These are phyloP conservation scores for Chromis chromis DNA, from an alignment of 2,797 vertebrate species.

Conservation along the genomic window DNA sequence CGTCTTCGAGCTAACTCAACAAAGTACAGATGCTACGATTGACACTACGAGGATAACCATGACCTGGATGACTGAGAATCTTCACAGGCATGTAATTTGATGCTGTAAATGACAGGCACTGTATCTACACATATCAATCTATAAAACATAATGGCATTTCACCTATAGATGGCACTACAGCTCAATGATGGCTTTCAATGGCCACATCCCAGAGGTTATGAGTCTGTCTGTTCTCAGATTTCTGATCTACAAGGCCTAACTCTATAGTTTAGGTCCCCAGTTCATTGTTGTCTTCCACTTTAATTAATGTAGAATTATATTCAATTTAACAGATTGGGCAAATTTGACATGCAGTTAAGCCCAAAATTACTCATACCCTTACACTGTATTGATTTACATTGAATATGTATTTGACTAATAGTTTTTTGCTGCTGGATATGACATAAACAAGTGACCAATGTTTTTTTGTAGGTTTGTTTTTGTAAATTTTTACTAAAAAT, in stretches of 20 bases:
- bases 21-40: too few relatives aligned
- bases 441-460: too few relatives aligned
- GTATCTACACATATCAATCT: not conserved
- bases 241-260: not conserved
- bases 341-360: not conserved
- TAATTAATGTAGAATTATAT: not conserved
- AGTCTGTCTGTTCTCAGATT: too few relatives aligned
- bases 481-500: too few relatives aligned
- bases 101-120: not conserved
- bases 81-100: too few relatives aligned
- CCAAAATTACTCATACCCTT: not conserved
- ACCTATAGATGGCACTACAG: conserved; percentile 34
- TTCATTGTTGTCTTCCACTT: not conserved
- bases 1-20: too few relatives aligned
- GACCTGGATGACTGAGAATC: too few relatives aligned
- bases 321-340: not conserved
- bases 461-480: too few relatives aligned
- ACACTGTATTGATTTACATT: too few relatives aligned
- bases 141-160: not conserved
- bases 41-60: too few relatives aligned
- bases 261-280: not conserved
- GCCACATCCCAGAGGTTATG: not conserved
- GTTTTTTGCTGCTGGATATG: too few relatives aligned
- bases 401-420: too few relatives aligned
- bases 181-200: not conserved